A percentile compares a stretch with the other conserved stretches of the same genome.
Evolutionary conservation across 1,140 invertebrate species (phyloP).

Genomic region (Euura saliciscinereae): DNA sequence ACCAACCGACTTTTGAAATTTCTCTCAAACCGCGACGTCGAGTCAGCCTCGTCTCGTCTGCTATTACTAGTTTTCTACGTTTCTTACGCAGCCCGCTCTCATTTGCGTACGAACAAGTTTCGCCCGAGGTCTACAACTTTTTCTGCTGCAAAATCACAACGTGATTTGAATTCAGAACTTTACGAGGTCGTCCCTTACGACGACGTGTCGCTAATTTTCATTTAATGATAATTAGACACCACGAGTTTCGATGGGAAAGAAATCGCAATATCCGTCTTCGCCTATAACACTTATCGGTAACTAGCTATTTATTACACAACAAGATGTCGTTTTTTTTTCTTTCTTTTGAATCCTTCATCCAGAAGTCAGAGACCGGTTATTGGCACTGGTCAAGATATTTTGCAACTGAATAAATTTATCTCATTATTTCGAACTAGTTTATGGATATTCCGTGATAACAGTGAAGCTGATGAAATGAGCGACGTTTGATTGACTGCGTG

Average conservation of each 20-base stretch:
- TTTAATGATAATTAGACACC: too few relatives aligned
- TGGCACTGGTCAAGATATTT: not conserved
- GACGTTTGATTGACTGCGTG: too few relatives aligned
- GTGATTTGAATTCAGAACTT: not conserved
- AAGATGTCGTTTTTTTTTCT: not conserved
- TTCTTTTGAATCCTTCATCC: not conserved
- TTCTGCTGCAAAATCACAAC: not conserved
- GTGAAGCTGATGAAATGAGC: too few relatives aligned
- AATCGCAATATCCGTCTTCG: not conserved
- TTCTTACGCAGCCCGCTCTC: not conserved
- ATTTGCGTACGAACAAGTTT: conserved; percentile 1
- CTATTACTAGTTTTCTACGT: not conserved
- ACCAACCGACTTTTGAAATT: conserved; percentile 1
- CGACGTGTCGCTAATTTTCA: too few relatives aligned
- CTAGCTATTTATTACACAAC: not conserved
- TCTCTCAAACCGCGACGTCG: not conserved
- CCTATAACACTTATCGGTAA: too few relatives aligned
- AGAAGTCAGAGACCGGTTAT: conserved; percentile 1
- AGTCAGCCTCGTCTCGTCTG: not conserved
- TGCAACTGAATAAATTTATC: not conserved
- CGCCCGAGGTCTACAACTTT: not conserved
- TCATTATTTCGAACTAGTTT: too few relatives aligned
- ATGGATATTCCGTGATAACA: too few relatives aligned
- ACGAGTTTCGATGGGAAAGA: not conserved
- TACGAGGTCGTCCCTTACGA: not conserved